These are phyloP conservation scores for Fulmarus glacialis DNA, from an alignment of 2,113 vertebrate genomes.

Conservation along the genomic window DNA sequence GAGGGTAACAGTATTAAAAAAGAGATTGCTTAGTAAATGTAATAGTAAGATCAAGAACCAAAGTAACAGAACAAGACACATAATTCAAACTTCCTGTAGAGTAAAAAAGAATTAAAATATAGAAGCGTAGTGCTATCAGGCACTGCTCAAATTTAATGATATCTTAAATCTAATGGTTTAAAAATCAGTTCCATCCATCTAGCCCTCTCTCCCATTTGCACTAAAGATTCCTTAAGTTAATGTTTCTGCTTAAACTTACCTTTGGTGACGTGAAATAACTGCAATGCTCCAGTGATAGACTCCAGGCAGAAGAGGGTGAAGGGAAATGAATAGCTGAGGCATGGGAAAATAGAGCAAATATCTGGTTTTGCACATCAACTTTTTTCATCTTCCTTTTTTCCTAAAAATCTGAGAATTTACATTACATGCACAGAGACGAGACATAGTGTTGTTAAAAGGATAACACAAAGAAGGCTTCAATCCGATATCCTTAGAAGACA, in stretches of 20 bases:
- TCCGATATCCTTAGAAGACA: neutral
- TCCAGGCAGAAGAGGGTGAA: neutral
- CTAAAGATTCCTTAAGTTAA: neutral
- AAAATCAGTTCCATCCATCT: neutral
- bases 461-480: neutral
- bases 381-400: neutral
- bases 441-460: neutral
- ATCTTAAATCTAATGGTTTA: neutral
- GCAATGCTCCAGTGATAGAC: neutral
- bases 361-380: neutral
- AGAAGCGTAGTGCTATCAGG: neutral
- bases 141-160: neutral
- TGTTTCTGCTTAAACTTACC: neutral
- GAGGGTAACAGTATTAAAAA: neutral
- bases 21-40: neutral
- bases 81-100: neutral
- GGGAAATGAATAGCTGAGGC: neutral
- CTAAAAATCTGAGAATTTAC: neutral
- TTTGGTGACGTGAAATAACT: neutral
- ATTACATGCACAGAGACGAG: neutral
- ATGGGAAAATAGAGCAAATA: neutral
- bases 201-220: neutral
- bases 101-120: neutral
- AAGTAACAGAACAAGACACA: neutral
- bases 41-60: neutral